A percentile compares a stretch with the other conserved stretches of the same genome.
phyloP scores from a whole-genome alignment of 2,888 invertebrate genomes.

The Alviniconcha strummeri region DNA sequence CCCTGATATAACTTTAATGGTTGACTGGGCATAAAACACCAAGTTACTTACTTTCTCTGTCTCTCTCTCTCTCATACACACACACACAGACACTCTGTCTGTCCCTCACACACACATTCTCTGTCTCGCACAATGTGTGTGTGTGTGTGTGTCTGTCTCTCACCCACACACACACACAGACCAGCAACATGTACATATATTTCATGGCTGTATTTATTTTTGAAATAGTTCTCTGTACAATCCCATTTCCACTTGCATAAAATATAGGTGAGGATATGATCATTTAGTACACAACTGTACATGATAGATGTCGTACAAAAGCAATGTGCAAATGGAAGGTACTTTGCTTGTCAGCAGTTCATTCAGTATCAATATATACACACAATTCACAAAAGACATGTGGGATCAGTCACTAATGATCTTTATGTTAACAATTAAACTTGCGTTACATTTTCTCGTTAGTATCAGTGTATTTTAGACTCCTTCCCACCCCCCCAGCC shows the following conservation, averaged over 20 bases:
- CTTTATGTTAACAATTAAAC: no score
- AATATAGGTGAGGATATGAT: slow-evolving; percentile 28
- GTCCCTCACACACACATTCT: no score
- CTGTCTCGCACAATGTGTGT: background rate
- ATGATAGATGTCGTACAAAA: slow-evolving; percentile 13
- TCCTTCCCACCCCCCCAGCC: no score
- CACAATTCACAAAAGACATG: background rate
- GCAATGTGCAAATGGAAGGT: background rate
- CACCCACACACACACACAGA: no score
- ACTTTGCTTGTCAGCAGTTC: slow-evolving; percentile 16
- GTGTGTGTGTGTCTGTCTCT: background rate
- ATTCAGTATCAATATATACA: slow-evolving; percentile 8
- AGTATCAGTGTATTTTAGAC: no score
- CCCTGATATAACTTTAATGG: no score
- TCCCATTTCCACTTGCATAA: slow-evolving; percentile 33
- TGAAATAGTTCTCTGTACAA: slow-evolving; percentile 13
- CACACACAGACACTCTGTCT: no score
- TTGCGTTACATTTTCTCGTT: no score
- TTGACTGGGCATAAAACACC: no score
- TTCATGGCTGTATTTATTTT: slow-evolving; percentile 26
- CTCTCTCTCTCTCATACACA: no score
- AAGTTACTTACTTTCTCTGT: no score
- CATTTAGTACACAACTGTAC: slow-evolving; percentile 19
- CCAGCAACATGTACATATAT: background rate
- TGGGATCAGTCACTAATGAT: no score